Evolutionary conservation across 2,113 vertebrate species (phyloP).

Genomic region (Chlamydotis undulata): DNA sequence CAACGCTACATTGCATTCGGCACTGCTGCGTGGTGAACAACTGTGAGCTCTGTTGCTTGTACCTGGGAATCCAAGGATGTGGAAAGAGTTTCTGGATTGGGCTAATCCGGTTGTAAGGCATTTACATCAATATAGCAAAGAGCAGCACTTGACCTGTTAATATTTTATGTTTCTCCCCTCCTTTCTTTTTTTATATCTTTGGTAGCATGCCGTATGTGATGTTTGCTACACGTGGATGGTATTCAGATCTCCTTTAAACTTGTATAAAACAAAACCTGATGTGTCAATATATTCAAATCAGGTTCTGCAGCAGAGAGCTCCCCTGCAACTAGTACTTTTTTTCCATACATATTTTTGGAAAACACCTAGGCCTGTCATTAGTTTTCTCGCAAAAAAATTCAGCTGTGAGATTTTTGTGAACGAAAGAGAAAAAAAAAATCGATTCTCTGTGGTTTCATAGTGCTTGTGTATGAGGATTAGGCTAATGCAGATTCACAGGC

Average conservation of each 20-base stretch:
- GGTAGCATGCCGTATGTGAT: neutral
- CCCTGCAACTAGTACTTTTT: neutral
- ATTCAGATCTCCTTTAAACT: neutral
- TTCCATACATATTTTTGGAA: neutral
- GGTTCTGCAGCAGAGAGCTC: neutral
- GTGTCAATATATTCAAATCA: neutral
- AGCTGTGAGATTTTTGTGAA: neutral
- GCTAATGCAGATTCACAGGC: constrained; percentile 47
- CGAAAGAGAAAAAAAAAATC: constrained; percentile 20
- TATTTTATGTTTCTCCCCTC: neutral
- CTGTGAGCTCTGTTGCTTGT: neutral
- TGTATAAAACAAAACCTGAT: neutral
- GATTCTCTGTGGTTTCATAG: neutral
- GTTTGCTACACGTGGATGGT: neutral
- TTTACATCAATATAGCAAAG: neutral
- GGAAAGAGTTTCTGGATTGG: neutral
- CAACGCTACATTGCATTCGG: neutral
- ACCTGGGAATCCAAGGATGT: neutral
- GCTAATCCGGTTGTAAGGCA: neutral
- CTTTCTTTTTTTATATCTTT: neutral
- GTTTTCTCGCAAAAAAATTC: neutral
- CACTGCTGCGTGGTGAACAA: neutral
- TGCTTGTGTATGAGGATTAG: constrained; percentile 43
- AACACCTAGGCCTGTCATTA: neutral
- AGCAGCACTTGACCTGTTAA: neutral